A percentile compares a stretch with the other conserved stretches of the same genome.
phyloP scores from a whole-genome alignment of 2,797 vertebrate species.

The Ctenosaura bakeri region DNA sequence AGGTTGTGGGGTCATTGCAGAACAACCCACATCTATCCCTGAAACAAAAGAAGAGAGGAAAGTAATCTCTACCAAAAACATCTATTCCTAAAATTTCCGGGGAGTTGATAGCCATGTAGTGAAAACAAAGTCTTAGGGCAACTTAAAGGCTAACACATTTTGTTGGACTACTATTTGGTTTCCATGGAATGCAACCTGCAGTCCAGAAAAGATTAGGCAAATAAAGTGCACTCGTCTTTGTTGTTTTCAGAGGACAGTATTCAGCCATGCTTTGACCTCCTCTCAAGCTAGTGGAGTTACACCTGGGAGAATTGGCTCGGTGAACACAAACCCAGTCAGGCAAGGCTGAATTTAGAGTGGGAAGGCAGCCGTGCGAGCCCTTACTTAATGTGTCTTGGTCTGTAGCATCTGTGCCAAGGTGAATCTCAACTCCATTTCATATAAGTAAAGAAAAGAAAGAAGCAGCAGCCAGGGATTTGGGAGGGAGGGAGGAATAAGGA shows the following conservation, averaged over 20 bases:
- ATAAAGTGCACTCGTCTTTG: neutral
- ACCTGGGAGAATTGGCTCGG: slow-evolving; percentile 1
- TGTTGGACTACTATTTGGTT: neutral
- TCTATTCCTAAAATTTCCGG: no score
- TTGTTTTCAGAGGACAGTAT: neutral
- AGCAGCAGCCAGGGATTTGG: neutral
- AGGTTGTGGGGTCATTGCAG: neutral
- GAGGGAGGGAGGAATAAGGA: no score
- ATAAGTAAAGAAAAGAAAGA: neutral
- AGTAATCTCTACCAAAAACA: neutral
- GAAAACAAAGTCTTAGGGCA: neutral
- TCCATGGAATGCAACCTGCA: neutral
- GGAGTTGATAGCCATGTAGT: neutral
- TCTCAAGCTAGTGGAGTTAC: neutral
- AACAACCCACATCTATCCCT: neutral
- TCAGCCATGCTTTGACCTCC: neutral
- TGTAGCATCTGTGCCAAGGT: slow-evolving; percentile 20
- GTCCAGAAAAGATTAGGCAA: neutral
- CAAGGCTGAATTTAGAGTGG: slow-evolving; percentile 3
- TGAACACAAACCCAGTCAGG: neutral
- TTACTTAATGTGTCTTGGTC: accelerated
- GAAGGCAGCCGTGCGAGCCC: neutral
- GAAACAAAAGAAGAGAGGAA: neutral
- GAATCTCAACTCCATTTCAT: neutral
- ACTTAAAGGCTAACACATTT: neutral